A percentile compares a stretch with the other conserved stretches of the same genome.
phyloP scores from a whole-genome alignment of 2,113 vertebrate genomes.

The Scopus umbretta region DNA sequence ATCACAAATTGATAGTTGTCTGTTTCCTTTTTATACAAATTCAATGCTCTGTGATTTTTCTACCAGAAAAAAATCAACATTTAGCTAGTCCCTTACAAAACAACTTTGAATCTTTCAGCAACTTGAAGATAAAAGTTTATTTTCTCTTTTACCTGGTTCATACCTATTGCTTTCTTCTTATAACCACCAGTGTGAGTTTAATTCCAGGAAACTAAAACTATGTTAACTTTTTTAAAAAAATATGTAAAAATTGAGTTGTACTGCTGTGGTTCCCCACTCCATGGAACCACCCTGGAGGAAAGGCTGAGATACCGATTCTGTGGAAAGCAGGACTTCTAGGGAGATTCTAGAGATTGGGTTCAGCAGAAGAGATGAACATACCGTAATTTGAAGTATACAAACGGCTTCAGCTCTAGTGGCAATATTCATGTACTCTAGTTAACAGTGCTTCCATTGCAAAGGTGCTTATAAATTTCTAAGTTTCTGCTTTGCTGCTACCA shows the following conservation, averaged over 20 bases:
- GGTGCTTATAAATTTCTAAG: neutral
- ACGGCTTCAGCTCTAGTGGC: neutral
- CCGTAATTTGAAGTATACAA: neutral
- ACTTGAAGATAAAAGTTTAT: neutral
- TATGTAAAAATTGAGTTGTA: neutral
- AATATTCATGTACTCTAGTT: neutral
- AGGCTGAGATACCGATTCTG: neutral
- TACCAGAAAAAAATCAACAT: neutral
- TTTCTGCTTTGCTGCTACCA: neutral
- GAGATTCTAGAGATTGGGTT: neutral
- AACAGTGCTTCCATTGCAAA: neutral
- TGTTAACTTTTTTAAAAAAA: neutral
- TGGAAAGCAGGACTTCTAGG: neutral
- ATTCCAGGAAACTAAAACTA: neutral
- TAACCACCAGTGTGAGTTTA: neutral
- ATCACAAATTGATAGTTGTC: neutral
- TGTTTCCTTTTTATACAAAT: neutral
- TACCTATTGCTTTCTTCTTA: neutral
- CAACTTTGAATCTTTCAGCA: neutral
- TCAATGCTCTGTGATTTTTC: neutral
- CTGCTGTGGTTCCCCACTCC: neutral
- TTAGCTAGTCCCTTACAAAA: neutral
- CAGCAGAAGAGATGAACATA: neutral
- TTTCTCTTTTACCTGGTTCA: neutral
- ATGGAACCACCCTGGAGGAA: neutral